Conservation (phyloP, 2,888 invertebrate species). For the Bembecia ichneumoniformis region DNA sequence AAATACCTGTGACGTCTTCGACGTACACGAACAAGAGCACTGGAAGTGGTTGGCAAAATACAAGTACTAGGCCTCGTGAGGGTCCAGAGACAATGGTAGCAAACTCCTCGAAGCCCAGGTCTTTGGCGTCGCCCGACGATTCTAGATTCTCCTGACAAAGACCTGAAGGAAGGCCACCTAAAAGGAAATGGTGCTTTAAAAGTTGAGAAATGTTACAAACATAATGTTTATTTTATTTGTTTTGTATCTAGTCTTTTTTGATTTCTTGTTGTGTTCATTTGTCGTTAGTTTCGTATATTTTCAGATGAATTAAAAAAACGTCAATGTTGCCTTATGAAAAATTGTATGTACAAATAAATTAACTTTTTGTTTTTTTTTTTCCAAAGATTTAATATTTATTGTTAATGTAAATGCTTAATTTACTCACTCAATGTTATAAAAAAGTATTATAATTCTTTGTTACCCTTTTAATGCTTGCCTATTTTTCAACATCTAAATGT, state of each 20-base stretch:
- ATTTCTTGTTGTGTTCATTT: neutral
- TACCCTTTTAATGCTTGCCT: too few relatives aligned
- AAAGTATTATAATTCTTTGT: too few relatives aligned
- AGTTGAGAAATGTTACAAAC: neutral
- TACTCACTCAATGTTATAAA: too few relatives aligned
- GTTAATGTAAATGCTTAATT: too few relatives aligned
- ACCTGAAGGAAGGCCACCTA: neutral
- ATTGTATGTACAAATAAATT: too few relatives aligned
- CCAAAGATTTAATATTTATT: too few relatives aligned
- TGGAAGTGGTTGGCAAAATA: constrained; percentile 26
- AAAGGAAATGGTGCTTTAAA: neutral
- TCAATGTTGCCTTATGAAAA: too few relatives aligned
- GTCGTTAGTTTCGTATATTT: neutral
- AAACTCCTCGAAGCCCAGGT: constrained; percentile 47
- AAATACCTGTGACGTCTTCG: constrained; percentile 61
- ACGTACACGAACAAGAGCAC: constrained; percentile 54
- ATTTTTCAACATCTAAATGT: too few relatives aligned
- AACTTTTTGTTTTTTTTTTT: too few relatives aligned
- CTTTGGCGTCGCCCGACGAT: constrained; percentile 44
- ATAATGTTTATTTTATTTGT: neutral
- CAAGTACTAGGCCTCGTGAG: constrained; percentile 8
- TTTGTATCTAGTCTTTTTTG: neutral
- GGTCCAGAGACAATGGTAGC: constrained; percentile 35
- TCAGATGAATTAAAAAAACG: too few relatives aligned
- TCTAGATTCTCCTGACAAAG: constrained; percentile 57